These are phyloP conservation scores for Rhincodon typus DNA, from an alignment of 2,797 vertebrate genomes.

Conservation along the genomic window DNA sequence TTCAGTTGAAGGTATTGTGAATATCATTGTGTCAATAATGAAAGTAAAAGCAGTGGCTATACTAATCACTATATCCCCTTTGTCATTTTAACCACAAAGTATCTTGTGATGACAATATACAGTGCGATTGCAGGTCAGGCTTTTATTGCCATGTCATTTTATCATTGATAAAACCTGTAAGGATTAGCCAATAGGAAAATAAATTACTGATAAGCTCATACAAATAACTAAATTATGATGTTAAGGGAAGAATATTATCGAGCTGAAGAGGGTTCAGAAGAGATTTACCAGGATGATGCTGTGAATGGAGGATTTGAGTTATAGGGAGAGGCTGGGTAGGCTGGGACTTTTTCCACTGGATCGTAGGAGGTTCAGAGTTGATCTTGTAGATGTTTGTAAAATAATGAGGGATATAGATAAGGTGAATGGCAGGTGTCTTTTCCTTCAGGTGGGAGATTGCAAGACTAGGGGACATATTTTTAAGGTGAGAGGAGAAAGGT, in stretches of 20 bases:
- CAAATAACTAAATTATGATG: neutral
- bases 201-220: neutral
- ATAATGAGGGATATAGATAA: no score
- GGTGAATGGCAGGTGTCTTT: no score
- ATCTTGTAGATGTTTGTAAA: no score
- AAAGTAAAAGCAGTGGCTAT: neutral
- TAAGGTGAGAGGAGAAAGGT: no score
- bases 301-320: no score
- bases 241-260: neutral
- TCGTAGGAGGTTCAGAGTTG: no score
- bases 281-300: no score
- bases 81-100: neutral
- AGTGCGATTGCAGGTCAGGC: neutral
- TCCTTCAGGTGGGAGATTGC: no score
- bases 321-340: no score
- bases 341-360: no score
- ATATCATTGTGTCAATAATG: neutral
- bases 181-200: neutral
- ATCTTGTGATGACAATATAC: neutral
- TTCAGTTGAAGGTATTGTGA: neutral
- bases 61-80: neutral
- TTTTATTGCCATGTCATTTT: neutral
- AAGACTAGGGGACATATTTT: no score
- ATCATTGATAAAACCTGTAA: neutral
- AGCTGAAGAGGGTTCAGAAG: no score